Base-by-base conservation (phyloP, 1,140 invertebrate genomes). In the Eulimnadia texana region DNA sequence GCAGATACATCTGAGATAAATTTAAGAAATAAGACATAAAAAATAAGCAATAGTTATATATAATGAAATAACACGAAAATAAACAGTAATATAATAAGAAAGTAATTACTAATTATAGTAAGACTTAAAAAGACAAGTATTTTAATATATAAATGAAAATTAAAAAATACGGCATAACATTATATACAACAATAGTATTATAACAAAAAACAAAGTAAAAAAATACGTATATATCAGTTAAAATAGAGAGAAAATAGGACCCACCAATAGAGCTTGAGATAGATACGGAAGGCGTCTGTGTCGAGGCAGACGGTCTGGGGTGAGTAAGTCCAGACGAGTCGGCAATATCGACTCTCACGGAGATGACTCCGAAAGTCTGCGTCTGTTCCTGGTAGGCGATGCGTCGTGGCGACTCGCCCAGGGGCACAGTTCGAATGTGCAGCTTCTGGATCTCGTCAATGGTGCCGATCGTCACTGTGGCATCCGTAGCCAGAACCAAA, bases 361-460 rank as follows among this genome's bases (percentile, higher is more conserved):
- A 92, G 11, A 97, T 82, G 1, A 98, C 87, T 29, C 91, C 94
- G 77, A 98, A 98, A 3, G 93, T 94, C 78, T 90, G 86, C 25
- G 93, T 90, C 2, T 82, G 79, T 71, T 98, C 93, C 72, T 99
- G 96, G 73, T 97, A 95, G 1, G 92, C 86, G 66, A 98, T 97
- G 58, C 93, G 76, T 64, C 91, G 78, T 0, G 94, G 93, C 1
- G 93, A 91, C 77, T 99, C 96, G 9, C 89, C 88, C 0, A 99
- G 73, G 0, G 89, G 89, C 25, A 99, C 90, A 1, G 93, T 97
- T 42, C 93, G 76, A 65, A 98, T 98, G 72, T 98, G 95, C 25
- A 98, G 73, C 71, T 98, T 98, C 74, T 98, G 94, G 66, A 98
- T 98, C 76, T 98, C 94, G 77, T 98, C 95, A 67, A 99, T 98